These are phyloP conservation scores for Parnassius apollo DNA, from an alignment of 2,888 invertebrate genomes.

Conservation along the genomic window DNA sequence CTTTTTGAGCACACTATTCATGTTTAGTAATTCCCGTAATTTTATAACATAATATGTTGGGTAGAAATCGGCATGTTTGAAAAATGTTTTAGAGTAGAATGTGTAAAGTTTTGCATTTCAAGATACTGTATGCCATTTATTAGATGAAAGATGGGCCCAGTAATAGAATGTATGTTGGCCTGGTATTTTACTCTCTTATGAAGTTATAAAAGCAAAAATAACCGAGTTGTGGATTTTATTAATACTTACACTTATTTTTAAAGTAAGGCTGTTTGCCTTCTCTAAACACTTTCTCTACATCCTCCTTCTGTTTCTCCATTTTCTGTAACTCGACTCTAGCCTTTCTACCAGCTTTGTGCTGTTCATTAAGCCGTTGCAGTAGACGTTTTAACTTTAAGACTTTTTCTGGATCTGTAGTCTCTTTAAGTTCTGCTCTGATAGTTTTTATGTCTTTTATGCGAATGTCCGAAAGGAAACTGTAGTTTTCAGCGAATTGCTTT, in stretches of 20 bases:
- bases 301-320: slow-evolving; percentile 78
- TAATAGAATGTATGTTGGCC: no score
- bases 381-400: slow-evolving; percentile 85
- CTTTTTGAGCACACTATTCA: no score
- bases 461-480: slow-evolving; percentile 88
- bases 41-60: no score
- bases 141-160: no score
- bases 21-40: no score
- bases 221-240: not conserved
- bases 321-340: slow-evolving; percentile 76
- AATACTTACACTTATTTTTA: slow-evolving; percentile 68
- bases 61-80: no score
- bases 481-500: slow-evolving; percentile 87
- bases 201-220: not conserved
- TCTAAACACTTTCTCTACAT: slow-evolving; percentile 73
- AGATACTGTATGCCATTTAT: no score
- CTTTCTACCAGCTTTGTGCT: slow-evolving; percentile 84
- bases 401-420: slow-evolving; percentile 82
- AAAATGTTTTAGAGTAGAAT: no score
- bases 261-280: slow-evolving; percentile 87
- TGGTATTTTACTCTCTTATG: no score
- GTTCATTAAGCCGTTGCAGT: slow-evolving; percentile 89
- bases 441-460: slow-evolving; percentile 85
- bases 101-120: no score
- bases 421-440: slow-evolving; percentile 82